A percentile compares a stretch with the other conserved stretches of the same genome.
These are phyloP conservation scores for Cantharis rustica DNA, from an alignment of 2,888 invertebrate species.

Conservation along the genomic window DNA sequence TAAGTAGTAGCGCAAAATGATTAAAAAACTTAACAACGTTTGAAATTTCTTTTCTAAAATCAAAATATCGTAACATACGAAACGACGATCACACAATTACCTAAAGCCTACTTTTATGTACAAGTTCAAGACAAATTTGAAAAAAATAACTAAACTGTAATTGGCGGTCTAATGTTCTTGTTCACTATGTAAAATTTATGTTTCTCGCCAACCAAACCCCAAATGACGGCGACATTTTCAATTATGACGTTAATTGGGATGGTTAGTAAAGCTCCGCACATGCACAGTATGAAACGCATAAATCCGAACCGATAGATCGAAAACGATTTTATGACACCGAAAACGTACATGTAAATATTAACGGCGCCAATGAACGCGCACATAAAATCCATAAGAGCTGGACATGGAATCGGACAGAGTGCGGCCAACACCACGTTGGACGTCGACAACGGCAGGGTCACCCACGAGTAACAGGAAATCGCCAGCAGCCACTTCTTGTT, in stretches of 20 bases:
- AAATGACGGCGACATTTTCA: conserved; percentile 93
- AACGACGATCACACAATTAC: not conserved
- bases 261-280: conserved; percentile 84
- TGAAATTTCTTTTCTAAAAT: not conserved
- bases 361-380: conserved; percentile 93
- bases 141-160: conserved; percentile 60
- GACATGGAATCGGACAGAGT: conserved; percentile 86
- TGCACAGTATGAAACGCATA: conserved; percentile 76
- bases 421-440: conserved; percentile 86
- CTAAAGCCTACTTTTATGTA: not conserved
- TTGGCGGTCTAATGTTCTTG: conserved; percentile 79
- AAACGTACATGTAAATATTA: conserved; percentile 97
- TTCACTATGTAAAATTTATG: conserved; percentile 97
- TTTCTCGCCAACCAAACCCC: conserved; percentile 93
- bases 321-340: conserved; percentile 96
- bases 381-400: conserved; percentile 79
- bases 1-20: not conserved
- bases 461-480: conserved; percentile 94
- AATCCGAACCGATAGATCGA: conserved; percentile 86
- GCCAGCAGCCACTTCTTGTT: conserved; percentile 80
- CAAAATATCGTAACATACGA: not conserved
- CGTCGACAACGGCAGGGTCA: conserved; percentile 90
- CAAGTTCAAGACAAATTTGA: not conserved
- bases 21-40: not conserved
- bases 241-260: conserved; percentile 94